Conservation (phyloP, 2,797 vertebrate species). For the Myoxocephalus aenaeus region DNA sequence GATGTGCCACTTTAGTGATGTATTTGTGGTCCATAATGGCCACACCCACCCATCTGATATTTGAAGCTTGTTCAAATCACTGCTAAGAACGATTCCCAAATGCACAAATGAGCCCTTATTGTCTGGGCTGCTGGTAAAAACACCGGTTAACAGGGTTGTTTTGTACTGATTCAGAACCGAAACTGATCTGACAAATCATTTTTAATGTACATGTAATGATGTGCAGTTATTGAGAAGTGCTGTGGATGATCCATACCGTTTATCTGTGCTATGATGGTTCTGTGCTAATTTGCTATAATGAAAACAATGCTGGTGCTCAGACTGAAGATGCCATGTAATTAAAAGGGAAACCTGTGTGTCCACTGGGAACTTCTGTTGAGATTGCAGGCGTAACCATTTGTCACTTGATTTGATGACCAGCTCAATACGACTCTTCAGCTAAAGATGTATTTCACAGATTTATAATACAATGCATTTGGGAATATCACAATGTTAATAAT, state of each 20-base stretch:
- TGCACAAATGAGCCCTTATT: neutral
- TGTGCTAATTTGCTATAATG: conserved; percentile 8
- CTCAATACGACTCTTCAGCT: too few species aligned
- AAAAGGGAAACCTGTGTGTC: neutral
- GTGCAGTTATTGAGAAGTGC: conserved; percentile 20
- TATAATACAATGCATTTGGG: neutral
- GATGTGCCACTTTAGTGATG: too few species aligned
- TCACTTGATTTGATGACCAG: neutral
- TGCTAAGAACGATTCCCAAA: neutral
- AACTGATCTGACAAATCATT: conserved; percentile 13
- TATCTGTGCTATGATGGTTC: conserved; percentile 14
- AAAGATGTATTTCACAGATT: neutral
- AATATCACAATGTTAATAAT: too few species aligned
- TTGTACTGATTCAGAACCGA: conserved; percentile 22
- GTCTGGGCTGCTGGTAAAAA: neutral
- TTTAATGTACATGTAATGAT: conserved; percentile 13
- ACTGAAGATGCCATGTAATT: conserved; percentile 13
- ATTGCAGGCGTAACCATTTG: neutral
- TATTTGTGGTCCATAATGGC: neutral
- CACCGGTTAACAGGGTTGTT: conserved; percentile 24
- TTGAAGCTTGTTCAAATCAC: conserved; percentile 4
- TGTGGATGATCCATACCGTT: conserved; percentile 38
- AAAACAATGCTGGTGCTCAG: neutral
- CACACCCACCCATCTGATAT: conserved; percentile 39
- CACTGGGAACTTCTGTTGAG: neutral